Conservation (phyloP, 2,888 invertebrate species). For the Osmoderma eremita region DNA sequence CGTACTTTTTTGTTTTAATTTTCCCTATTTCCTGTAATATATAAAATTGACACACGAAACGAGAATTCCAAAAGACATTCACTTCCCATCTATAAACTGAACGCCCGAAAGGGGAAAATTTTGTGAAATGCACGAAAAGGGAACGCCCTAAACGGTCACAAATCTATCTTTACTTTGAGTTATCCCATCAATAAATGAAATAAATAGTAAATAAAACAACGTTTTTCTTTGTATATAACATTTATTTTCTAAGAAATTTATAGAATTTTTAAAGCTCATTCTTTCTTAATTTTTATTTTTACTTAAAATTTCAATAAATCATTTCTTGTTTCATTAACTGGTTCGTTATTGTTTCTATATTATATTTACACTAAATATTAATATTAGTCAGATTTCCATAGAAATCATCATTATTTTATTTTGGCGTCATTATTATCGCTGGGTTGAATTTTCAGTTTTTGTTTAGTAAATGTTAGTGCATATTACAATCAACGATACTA, state of each 20-base stretch:
- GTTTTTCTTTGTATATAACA: conserved; percentile 28
- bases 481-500: background rate
- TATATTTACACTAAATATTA: conserved; percentile 13
- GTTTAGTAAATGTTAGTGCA: background rate
- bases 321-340: background rate
- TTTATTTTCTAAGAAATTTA: conserved; percentile 40
- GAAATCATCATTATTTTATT: conserved; percentile 12
- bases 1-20: too few relatives aligned
- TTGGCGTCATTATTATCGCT: conserved; percentile 16
- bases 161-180: too few relatives aligned
- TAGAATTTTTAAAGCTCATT: conserved; percentile 38
- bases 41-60: too few relatives aligned
- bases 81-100: too few relatives aligned
- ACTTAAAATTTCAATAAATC: conserved; percentile 12
- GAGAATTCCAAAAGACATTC: too few relatives aligned
- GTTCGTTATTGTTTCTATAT: conserved; percentile 3
- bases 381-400: conserved; percentile 8
- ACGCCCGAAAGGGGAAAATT: too few relatives aligned
- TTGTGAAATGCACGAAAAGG: too few relatives aligned
- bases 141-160: background rate
- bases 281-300: conserved; percentile 11
- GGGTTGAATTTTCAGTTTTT: conserved; percentile 11
- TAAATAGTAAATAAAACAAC: background rate
- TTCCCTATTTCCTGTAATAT: too few relatives aligned
- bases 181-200: too few relatives aligned